Conservation (phyloP, 2,888 invertebrate genomes). For the Alloplasta piceator region DNA sequence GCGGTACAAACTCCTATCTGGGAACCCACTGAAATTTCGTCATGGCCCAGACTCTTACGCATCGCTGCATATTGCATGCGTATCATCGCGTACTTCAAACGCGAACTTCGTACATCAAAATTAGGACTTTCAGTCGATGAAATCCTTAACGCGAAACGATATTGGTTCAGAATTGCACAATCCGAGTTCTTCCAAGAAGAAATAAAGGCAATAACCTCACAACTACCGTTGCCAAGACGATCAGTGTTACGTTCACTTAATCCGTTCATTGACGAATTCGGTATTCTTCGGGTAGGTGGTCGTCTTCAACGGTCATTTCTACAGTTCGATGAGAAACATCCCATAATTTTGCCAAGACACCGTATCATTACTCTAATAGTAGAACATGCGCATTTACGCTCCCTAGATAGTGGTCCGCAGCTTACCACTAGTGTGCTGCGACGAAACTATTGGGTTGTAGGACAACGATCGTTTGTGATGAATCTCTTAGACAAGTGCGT, state of each 20-base stretch:
- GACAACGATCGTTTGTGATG: constrained; percentile 29
- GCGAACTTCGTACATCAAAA: neutral
- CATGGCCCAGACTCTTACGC: constrained; percentile 28
- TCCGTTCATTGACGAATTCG: too few relatives aligned
- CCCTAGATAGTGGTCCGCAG: constrained; percentile 55
- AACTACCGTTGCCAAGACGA: too few relatives aligned
- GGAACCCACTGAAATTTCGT: constrained; percentile 43
- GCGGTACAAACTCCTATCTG: constrained; percentile 53
- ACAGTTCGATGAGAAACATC: too few relatives aligned
- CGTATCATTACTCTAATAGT: constrained; percentile 23
- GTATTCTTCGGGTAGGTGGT: too few relatives aligned
- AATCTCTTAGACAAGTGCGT: constrained; percentile 46
- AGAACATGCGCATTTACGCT: constrained; percentile 26
- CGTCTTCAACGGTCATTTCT: too few relatives aligned
- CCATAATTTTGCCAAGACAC: too few relatives aligned
- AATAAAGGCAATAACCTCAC: too few relatives aligned
- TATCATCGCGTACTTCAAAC: neutral
- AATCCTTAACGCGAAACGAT: too few relatives aligned
- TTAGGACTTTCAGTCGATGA: constrained; percentile 4
- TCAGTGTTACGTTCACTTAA: too few relatives aligned
- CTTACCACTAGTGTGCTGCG: constrained; percentile 49
- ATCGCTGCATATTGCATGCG: constrained; percentile 37
- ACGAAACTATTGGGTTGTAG: constrained; percentile 53
- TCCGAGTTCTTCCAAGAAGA: too few relatives aligned
- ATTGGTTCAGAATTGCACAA: constrained; percentile 46